Evolutionary conservation across 2,888 invertebrate genomes (phyloP).

Genomic region (Hypercompe scribonia): DNA sequence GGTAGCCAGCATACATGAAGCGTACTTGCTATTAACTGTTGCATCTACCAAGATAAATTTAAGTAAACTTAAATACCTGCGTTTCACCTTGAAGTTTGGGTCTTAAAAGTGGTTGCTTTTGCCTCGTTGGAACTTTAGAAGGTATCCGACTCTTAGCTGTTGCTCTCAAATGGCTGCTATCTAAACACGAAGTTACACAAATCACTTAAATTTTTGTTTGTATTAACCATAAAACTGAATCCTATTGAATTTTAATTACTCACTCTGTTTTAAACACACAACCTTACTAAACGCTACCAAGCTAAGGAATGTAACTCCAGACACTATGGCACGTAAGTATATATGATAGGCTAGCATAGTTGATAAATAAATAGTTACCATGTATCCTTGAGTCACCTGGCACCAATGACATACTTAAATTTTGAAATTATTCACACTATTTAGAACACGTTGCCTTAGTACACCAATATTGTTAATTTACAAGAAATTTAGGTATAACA

Average conservation of each 20-base stretch:
- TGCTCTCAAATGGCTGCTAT: slow-evolving; percentile 42
- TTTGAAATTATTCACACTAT: slow-evolving; percentile 17
- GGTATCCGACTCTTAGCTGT: slow-evolving; percentile 68
- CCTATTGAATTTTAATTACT: not conserved
- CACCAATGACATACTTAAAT: slow-evolving; percentile 56
- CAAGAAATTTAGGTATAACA: slow-evolving; percentile 38
- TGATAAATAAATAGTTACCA: slow-evolving; percentile 10
- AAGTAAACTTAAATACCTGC: slow-evolving; percentile 37
- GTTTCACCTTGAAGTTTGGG: slow-evolving; percentile 51
- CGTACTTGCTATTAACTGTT: not conserved
- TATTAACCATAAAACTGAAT: not conserved
- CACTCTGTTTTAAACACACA: not conserved
- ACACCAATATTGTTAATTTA: slow-evolving; percentile 13
- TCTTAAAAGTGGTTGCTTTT: slow-evolving; percentile 39
- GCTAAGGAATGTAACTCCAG: not conserved
- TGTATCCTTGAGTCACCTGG: slow-evolving; percentile 46
- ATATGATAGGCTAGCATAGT: not conserved
- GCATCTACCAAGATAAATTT: not conserved
- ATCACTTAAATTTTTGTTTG: not conserved
- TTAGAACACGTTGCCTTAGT: not conserved
- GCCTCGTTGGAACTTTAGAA: slow-evolving; percentile 59
- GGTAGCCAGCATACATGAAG: not conserved
- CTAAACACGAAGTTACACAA: slow-evolving; percentile 8
- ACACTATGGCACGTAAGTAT: not conserved
- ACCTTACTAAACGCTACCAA: not conserved